Percentiles rank a stretch among this genome's conserved stretches.
phyloP scores from a whole-genome alignment of 2,113 vertebrate species.

The Leuciscus idus region DNA sequence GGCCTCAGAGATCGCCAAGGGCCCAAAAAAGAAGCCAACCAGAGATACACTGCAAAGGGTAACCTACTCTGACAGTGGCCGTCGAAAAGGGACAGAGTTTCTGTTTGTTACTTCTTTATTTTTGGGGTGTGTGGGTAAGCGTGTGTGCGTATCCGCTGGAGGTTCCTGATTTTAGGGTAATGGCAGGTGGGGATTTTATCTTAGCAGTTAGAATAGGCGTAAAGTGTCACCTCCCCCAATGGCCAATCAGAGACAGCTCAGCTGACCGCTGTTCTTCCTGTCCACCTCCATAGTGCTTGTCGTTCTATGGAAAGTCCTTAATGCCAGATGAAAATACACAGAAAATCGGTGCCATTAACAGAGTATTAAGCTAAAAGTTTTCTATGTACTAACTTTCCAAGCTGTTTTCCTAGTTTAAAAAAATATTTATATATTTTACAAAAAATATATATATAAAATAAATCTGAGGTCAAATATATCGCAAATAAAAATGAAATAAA shows the following conservation, averaged over 20 bases:
- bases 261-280: slow-evolving; percentile 51
- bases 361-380: not conserved
- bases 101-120: slow-evolving; percentile 63
- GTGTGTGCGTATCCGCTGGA: slow-evolving; percentile 43
- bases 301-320: slow-evolving; percentile 34
- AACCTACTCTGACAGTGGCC: slow-evolving; percentile 40
- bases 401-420: not conserved
- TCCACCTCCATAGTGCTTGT: slow-evolving; percentile 55
- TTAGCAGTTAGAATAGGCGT: slow-evolving; percentile 71
- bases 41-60: slow-evolving; percentile 24
- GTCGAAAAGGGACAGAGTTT: slow-evolving; percentile 49
- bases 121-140: slow-evolving; percentile 52
- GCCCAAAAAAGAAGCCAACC: slow-evolving; percentile 43
- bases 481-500: not conserved
- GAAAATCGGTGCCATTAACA: slow-evolving; percentile 50
- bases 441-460: no score
- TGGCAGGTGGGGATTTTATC: slow-evolving; percentile 67
- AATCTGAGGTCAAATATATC: not conserved
- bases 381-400: not conserved
- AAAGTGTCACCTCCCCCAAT: slow-evolving; percentile 68
- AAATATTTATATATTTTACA: no score
- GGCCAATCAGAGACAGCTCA: slow-evolving; percentile 70
- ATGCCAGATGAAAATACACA: slow-evolving; percentile 37
- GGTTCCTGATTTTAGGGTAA: slow-evolving; percentile 61
- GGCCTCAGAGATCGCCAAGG: slow-evolving; percentile 40